Base-by-base conservation (phyloP, 37 sponge, comb jelly and placozoan species). In the Axinella damicornis region DNA sequence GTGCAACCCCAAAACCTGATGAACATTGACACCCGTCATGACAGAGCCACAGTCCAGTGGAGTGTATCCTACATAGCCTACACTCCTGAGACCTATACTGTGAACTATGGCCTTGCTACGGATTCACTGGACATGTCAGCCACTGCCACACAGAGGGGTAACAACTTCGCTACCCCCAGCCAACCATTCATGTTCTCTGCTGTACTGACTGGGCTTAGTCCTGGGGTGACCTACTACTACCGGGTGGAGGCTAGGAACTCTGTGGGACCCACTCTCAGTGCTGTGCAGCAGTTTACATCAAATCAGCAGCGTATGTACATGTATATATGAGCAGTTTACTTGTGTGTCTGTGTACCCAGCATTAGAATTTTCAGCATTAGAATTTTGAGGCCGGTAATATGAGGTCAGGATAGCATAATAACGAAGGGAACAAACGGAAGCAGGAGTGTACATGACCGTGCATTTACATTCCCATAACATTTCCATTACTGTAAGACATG, bases 1-100 rank as follows among this genome's bases (percentile, higher is more conserved):
- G 13, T 5, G 21, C 21, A 37, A 0, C 59, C 76, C 1, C n/a
- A n/a, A 6, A 39, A 17, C 25, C 60, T 79, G 18, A 72, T 53
- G 30, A 18, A 38, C 19, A 38, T 6, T 0, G 30, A 36, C 4
- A 21, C 78, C 20, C 19, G 22, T 21, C 62, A 78, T 22, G 27
- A 69, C 27, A 64, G 55, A 53, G 74, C 68, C 41, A 89, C 65
- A 28, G 72, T 89, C n/a, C 55, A 55, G 53, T 89, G 85, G 85
- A 77, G 41, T 17, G 74, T 89, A 0, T 19, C 73, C 53, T 16
- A 19, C 2, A 30, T 89, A 2, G 53, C 80, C 31, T 89, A 89
- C 65, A 83, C 83, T 63, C 79, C 58, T 52, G 90, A 89, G 85
- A 84, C 58, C 27, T 89, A 89, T 65, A n/a, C 34, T 0, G 68